Base-by-base conservation (phyloP, 2,113 vertebrate species). In the Regulus satrapa region DNA sequence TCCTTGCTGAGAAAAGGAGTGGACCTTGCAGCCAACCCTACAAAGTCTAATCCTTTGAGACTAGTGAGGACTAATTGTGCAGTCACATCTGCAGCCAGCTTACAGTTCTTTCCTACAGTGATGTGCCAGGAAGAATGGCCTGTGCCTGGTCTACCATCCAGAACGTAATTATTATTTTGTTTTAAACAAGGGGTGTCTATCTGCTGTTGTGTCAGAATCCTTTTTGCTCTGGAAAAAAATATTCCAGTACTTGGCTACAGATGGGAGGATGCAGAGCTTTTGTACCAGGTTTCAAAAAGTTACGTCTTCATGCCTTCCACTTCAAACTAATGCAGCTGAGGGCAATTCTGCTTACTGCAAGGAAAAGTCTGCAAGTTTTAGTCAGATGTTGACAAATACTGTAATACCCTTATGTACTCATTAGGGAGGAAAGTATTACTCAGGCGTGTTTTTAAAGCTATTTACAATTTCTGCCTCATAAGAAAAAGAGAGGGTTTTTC, bases 101-200 rank as follows among this genome's bases (percentile, higher is more conserved):
- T 38, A 59, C 36, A 38, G 3, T 43, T 75, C 68, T 84, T 86
- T 91, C 32, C 74, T 80, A 5, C 3, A 3, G 28, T 66, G 72
- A 18, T 86, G 32, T 81, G 52, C 82, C 69, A 73, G 83, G 58
- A 69, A 54, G 75, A 88, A 94, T 92, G 55, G 62, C 51, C 75
- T 84, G 17, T 69, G 52, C 58, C 58, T 73, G 28, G 24, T 72
- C 26, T 76, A 31, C 74, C 61, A 40, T 67, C 40, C 46, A 48
- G 46, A 84, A 79, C 3, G 7, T 54, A 68, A 66, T 72, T 78
- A 76, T 32, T 71, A 34, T 78, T 95, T 91, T 92, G 43, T 89
- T 94, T 91, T 43, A 55, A 89, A 84, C 73, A 91, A 96, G 32
- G n/a, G 31, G 24, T 93, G 43, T 86, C 69, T 95, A 21, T 85